phyloP scores from a whole-genome alignment of 2,113 vertebrate genomes.

The Labrus mixtus region DNA sequence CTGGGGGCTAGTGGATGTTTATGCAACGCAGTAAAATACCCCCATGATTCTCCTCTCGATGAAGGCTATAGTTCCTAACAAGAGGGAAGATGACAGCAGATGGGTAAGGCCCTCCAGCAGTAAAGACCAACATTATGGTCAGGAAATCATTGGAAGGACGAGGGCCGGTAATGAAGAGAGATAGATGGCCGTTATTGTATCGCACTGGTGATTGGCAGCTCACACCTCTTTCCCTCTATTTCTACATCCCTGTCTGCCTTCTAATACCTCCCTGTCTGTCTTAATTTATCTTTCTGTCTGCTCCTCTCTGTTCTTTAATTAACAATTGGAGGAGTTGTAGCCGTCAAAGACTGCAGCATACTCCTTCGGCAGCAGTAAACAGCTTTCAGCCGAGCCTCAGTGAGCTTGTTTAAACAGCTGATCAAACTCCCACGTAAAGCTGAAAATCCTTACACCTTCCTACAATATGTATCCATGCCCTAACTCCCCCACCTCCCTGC shows the following conservation, averaged over 20 bases:
- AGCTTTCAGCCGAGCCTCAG: constrained; percentile 10
- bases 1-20: constrained; percentile 17
- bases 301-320: constrained; percentile 1
- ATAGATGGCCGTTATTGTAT: constrained; percentile 48
- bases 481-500: neutral
- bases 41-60: constrained; percentile 29
- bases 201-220: constrained; percentile 36
- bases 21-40: constrained; percentile 32
- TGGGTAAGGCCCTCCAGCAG: constrained; percentile 18
- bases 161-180: constrained; percentile 63
- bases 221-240: neutral
- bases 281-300: constrained; percentile 12
- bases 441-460: constrained; percentile 39
- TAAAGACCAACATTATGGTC: constrained; percentile 53
- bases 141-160: constrained; percentile 52
- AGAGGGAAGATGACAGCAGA: constrained; percentile 16
- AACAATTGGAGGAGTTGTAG: constrained; percentile 6
- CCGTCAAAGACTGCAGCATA: constrained; percentile 2
- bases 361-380: constrained; percentile 15
- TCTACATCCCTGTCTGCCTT: constrained; percentile 15
- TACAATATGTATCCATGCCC: constrained; percentile 14
- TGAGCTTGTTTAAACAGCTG: constrained; percentile 49
- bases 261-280: neutral
- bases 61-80: constrained; percentile 55
- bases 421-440: constrained; percentile 43